Evolutionary conservation across 2,888 invertebrate genomes (phyloP), one percentile per base, ranked within the genome.

Genomic region (Cephonodes hylas): DNA sequence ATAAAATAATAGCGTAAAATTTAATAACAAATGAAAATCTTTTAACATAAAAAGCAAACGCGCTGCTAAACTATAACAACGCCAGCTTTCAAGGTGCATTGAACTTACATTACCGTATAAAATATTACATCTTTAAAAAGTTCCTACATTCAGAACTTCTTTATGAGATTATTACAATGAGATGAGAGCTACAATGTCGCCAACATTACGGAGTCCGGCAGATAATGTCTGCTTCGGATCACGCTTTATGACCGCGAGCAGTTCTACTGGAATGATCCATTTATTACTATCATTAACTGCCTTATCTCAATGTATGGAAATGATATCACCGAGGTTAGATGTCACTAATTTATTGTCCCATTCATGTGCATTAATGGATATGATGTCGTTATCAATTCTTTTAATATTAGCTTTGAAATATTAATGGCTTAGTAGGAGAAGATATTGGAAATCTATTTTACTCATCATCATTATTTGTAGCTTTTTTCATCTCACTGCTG

Each of bases 281-380:
- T 77, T 77, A 79, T 79, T 75, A 79, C 69, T 71, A 42, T 72
- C 72, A 78, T 78, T 79, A 79, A 73, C 78, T 72, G 68, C 65
- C 76, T 63, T 79, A 79, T 79, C 74, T 76, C 72, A 60, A 65
- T 64, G 75, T 72, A 74, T 79, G 77, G 74, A 74, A 78, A 77
- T 77, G 78, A 78, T 75, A 53, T 31, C 31, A 23, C 46, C 6
- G 27, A 10, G 27, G 53, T 31, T 53, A 31, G 31, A 31, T 53
- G 31, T 18, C 18, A 31, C 27, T 53, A 53, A 31, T 53, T 31
- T 27, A 31, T 53, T 18, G 27, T 31, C 13, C 15, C 48, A 48
- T 48, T 48, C 48, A 27, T 48, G 27, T 15, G 25, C 13, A 15
- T 7, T 15, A 48, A 48, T 27, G 7, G 18, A 53, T 53, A 18